phyloP scores from a whole-genome alignment of 1,140 invertebrate genomes.

The Chironomus striatipennis region DNA sequence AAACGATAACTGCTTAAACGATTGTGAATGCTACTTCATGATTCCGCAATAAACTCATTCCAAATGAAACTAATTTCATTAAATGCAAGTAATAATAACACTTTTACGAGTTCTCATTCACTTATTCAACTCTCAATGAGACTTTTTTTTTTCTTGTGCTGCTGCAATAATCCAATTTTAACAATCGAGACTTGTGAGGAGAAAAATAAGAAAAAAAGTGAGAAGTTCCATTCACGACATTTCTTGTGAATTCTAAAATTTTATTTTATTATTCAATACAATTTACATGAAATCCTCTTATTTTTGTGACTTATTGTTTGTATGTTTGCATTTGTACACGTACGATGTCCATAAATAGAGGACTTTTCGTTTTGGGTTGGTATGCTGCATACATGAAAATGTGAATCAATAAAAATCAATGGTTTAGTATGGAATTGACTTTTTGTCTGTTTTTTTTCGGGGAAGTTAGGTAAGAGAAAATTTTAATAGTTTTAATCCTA shows the following conservation, averaged over 20 bases:
- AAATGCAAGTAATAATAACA: background rate
- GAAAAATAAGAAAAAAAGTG: too few species aligned
- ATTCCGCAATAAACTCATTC: slow-evolving; percentile 13
- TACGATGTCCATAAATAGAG: too few species aligned
- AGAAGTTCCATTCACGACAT: too few species aligned
- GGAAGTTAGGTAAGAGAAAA: too few species aligned
- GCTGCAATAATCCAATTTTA: too few species aligned
- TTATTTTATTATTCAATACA: slow-evolving; percentile 9
- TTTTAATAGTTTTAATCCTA: too few species aligned
- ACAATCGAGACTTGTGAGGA: too few species aligned
- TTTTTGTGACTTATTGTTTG: too few species aligned
- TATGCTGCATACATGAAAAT: background rate
- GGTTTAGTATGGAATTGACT: background rate
- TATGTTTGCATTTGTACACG: background rate
- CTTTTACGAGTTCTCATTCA: too few species aligned
- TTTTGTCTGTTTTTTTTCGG: background rate
- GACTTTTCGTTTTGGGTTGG: too few species aligned
- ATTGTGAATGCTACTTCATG: slow-evolving; percentile 10
- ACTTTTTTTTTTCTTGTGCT: too few species aligned
- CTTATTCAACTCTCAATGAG: too few species aligned
- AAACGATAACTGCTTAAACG: slow-evolving; percentile 12
- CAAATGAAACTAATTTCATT: slow-evolving; percentile 3
- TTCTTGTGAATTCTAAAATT: background rate
- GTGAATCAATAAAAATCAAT: slow-evolving; percentile 14
- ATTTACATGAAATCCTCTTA: background rate